These are phyloP conservation scores for Phrynocephalus forsythii DNA, from an alignment of 2,797 vertebrate genomes.

Conservation along the genomic window DNA sequence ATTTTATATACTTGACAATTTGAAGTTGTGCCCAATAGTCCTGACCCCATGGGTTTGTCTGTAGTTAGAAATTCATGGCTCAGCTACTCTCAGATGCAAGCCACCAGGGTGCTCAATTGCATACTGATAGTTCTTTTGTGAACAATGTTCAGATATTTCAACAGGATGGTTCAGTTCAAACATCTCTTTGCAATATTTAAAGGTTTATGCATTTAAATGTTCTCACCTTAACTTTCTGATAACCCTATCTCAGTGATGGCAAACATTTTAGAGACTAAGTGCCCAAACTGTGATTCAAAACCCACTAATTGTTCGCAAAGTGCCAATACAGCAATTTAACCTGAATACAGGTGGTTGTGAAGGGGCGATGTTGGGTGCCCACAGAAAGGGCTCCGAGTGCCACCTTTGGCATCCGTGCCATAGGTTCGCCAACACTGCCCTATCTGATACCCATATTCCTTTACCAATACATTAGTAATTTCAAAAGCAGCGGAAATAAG, in stretches of 20 bases:
- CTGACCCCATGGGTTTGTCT: neutral
- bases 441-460: too few relatives aligned
- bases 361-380: too few relatives aligned
- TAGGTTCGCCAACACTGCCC: too few relatives aligned
- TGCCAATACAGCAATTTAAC: too few relatives aligned
- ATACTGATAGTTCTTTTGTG: neutral
- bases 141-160: neutral
- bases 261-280: too few relatives aligned
- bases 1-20: neutral
- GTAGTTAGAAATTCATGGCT: neutral
- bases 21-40: neutral
- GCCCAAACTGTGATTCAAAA: too few relatives aligned
- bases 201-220: neutral
- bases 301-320: too few relatives aligned
- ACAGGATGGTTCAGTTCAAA: neutral
- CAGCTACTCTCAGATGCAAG: neutral
- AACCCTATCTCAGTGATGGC: neutral
- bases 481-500: too few relatives aligned
- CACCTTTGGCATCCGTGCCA: too few relatives aligned
- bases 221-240: neutral
- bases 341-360: too few relatives aligned
- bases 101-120: neutral
- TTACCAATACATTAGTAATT: too few relatives aligned
- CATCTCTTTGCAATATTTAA: neutral
- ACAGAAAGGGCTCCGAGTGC: too few relatives aligned